Evolutionary conservation across 2,113 vertebrate genomes (phyloP), one percentile per base, ranked within the genome.

Genomic region (Coracopsis vasa): DNA sequence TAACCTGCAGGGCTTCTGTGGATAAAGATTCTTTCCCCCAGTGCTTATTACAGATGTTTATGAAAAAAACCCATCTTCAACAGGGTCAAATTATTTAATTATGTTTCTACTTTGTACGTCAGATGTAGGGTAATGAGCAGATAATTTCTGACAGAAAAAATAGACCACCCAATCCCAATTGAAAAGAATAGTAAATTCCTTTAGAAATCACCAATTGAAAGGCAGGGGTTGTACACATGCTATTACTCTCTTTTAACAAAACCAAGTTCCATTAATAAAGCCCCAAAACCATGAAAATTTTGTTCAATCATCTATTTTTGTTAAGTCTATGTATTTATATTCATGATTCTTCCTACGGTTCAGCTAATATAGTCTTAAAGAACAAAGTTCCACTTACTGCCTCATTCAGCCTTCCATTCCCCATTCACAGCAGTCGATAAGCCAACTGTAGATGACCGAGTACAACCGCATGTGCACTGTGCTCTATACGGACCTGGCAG

Each of bases 381-480:
- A 78, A 50, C 9, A 7, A 58, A 65, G 13, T 33, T 64, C 15
- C 17, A 20, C 23, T 53, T 42, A 33, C 11, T 28, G 24, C 42
- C 42, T 75, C 5, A 0, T 25, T 58, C 83, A 67, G 54, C 28
- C 29, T 61, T 45, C 65, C 21, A 14, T 13, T 51, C 27, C 42
- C 9, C 24, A 39, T 7, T 35, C 54, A 19, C 23, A 89, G 51
- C 41, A 72, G 54, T 42, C 6, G 1, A 44, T 10, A 47, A 44
- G 24, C 35, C 20, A 80, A 29, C 5, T 3, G 33, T 0, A 3
- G 45, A 4, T 6, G 48, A n/a, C 17, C 8, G 24, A 13, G 39
- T 28, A 37, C 1, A 1, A 61, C 15, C 0, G 0, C 81, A n/a
- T 0, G 0, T 10, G 13, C 0, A 0, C 18, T 37, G 41, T 9